Base-by-base conservation (phyloP, 2,888 invertebrate species). In the Ganaspis brasiliensis region DNA sequence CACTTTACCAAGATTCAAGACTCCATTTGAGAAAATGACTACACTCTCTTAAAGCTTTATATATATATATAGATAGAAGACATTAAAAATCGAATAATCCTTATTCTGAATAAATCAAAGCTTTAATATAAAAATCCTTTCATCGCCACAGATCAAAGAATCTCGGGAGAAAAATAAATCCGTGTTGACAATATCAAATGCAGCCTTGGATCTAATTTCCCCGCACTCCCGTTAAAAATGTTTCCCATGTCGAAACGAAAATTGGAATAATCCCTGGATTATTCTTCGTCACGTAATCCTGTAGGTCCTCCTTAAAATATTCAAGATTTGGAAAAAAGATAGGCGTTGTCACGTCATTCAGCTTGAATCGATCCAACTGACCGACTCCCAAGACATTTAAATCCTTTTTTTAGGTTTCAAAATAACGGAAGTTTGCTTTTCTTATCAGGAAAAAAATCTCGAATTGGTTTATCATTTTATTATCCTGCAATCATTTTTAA, bases 211-310 rank as follows among this genome's bases (percentile, higher is more conserved):
- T 31, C 57, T 24, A n/a, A 57, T 57, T 26, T 6, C 16, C 31
- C 31, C 31, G 6, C 59, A 8, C 16, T 26, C 59, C n/a, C 31
- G 4, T 9, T 35, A 59, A 59, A 59, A 59, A 59, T 35, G 16
- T 61, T 61, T 61, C 61, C 61, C 61, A 61, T 61, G 37, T 19
- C 19, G 35, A 16, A 37, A 37, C 37, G 37, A 61, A 19, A 61
- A 16, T 61, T 19, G 61, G 37, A 61, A 61, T 61, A 61, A 61
- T 61, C 61, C 61, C 1, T 37, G 35, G 61, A 1, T 35, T 61
- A 61, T 61, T 61, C 61, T 61, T 61, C 35, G 61, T 61, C 61
- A 61, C 61, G 61, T 61, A 61, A 61, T 61, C 61, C 61, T 61
- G 19, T 10, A 61, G 61, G 61, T 61, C 37, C 12, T 61, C 37